Conservation (phyloP, 2,888 invertebrate genomes). For the Diplazon laetatorius region DNA sequence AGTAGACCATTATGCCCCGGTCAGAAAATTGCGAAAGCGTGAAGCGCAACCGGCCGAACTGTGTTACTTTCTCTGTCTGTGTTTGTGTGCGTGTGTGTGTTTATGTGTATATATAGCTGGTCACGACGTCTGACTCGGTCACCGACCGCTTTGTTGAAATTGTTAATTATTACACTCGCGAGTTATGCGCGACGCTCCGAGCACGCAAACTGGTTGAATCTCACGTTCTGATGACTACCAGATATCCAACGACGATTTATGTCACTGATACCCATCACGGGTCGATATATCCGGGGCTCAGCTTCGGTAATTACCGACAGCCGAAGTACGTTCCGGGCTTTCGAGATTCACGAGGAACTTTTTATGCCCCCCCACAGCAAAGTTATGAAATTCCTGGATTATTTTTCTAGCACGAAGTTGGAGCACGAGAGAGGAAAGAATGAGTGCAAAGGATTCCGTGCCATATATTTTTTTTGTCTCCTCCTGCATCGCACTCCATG, state of each 20-base stretch:
- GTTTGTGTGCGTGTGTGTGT: not conserved
- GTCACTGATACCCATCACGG: not conserved
- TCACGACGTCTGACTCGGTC: conserved; percentile 7
- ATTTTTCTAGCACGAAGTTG: not conserved
- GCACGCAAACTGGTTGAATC: conserved; percentile 4
- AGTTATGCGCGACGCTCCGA: not conserved
- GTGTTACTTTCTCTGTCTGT: conserved; percentile 24
- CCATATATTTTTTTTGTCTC: too few species aligned
- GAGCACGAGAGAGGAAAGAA: too few species aligned
- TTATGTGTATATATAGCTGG: not conserved
- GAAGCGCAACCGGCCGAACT: conserved; percentile 52
- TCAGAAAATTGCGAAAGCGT: conserved; percentile 69
- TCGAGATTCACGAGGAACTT: not conserved
- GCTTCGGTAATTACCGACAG: conserved; percentile 2
- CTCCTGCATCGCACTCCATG: too few species aligned
- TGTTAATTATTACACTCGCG: conserved; percentile 47
- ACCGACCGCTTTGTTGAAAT: conserved; percentile 27
- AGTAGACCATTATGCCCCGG: conserved; percentile 18
- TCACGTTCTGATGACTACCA: not conserved
- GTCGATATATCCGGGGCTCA: conserved; percentile 9
- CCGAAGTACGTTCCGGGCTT: conserved; percentile 5
- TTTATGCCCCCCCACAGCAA: not conserved
- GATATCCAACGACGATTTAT: conserved; percentile 10
- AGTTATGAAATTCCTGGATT: not conserved
- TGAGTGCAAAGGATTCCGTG: too few species aligned